Conservation (phyloP, 2,797 vertebrate genomes). For the Crax fasciolata region DNA sequence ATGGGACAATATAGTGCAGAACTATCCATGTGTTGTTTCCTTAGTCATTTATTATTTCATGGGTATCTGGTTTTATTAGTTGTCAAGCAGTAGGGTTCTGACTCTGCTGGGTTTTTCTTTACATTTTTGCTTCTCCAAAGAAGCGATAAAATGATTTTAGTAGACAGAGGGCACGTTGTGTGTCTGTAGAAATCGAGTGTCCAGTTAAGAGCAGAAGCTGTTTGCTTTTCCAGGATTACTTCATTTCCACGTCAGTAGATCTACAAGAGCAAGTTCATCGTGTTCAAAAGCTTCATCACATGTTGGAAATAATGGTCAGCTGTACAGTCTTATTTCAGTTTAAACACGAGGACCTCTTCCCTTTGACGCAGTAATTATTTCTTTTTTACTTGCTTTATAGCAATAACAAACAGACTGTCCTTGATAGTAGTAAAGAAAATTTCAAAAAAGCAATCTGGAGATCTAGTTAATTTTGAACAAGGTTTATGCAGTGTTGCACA, state of each 20-base stretch:
- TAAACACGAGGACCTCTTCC: conserved; percentile 92
- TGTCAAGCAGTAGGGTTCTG: background rate
- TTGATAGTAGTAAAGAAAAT: background rate
- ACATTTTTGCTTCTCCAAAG: background rate
- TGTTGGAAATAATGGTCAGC: conserved; percentile 92
- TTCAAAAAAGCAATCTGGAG: background rate
- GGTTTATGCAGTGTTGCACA: background rate
- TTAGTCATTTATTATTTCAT: background rate
- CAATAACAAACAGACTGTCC: background rate
- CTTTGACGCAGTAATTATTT: conserved; percentile 90
- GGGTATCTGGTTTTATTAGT: fast-evolving
- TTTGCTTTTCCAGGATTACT: conserved; percentile 87
- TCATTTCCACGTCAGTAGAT: conserved; percentile 88
- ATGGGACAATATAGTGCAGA: background rate
- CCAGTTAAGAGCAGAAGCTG: background rate
- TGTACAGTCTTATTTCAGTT: conserved; percentile 90
- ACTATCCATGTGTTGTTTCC: background rate
- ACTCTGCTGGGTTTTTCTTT: background rate
- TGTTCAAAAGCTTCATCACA: conserved; percentile 94
- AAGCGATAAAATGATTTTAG: background rate
- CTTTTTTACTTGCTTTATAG: background rate
- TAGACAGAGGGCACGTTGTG: background rate
- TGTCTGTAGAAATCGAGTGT: background rate
- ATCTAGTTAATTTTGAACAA: background rate
- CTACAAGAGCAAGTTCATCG: conserved; percentile 91